These are phyloP conservation scores for Neuroterus valhalla DNA, from an alignment of 1,140 invertebrate species.

Conservation along the genomic window DNA sequence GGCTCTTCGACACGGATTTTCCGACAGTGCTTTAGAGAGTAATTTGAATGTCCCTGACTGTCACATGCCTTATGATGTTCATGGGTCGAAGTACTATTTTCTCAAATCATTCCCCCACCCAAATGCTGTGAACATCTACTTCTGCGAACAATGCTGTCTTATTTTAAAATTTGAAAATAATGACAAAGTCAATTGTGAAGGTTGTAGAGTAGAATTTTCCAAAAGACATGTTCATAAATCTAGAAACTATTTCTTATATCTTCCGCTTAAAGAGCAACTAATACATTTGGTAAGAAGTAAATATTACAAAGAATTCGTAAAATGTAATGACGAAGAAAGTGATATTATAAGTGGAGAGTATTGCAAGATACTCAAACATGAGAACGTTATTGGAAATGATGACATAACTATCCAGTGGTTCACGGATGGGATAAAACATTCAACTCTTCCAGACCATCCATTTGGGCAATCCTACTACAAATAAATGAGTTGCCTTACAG, in stretches of 20 bases:
- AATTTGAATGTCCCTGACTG: background rate
- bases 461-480: slow-evolving; percentile 41
- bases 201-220: background rate
- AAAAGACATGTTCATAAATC: background rate
- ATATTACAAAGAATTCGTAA: background rate
- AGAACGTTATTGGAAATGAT: slow-evolving; percentile 31
- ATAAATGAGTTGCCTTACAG: slow-evolving; percentile 47
- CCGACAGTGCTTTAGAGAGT: slow-evolving; percentile 19
- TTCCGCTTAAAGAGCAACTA: too few relatives aligned
- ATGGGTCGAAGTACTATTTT: slow-evolving; percentile 29
- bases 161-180: slow-evolving; percentile 4
- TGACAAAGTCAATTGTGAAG: slow-evolving; percentile 13
- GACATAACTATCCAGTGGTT: slow-evolving; percentile 51
- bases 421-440: slow-evolving; percentile 47
- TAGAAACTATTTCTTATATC: too few relatives aligned
- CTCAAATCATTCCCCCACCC: background rate
- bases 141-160: background rate
- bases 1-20: background rate
- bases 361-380: slow-evolving; percentile 34
- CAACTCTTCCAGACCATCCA: slow-evolving; percentile 42
- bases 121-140: background rate
- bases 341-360: slow-evolving; percentile 37
- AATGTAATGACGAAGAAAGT: background rate
- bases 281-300: background rate
- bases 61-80: background rate